Base-by-base conservation (phyloP, 1,140 invertebrate species). In the Brachionus asplanchnoidis region DNA sequence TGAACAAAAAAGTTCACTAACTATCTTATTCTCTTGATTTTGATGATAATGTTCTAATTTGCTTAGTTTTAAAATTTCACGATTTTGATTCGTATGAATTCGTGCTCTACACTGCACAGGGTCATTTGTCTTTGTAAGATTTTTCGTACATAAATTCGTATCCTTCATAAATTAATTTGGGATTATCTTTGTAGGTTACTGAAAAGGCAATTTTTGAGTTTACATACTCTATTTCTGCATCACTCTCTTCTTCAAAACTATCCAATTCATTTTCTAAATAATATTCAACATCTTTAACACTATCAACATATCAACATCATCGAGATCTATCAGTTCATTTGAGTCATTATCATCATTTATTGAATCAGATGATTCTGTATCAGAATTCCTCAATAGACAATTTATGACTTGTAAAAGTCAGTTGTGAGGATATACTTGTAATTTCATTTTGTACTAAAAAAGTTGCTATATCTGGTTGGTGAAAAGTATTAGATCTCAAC, bases 241-340 rank as follows among this genome's bases (percentile, higher is more conserved):
- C 56, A 65, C 56, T 65, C 23, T 65, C 56, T 65, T 65, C 56
- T 65, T 65, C 56, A 65, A 65, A 65, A 17, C 56, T 65, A 65
- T 65, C 56, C 56, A 65, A 65, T 65, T 65, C 56, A 65, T 65
- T 26, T 65, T 65, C 56, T 65, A 65, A 65, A 65, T 65, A 65
- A 26, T 65, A 65, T 65, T 65, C 56, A 65, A 65, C 56, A 65
- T 65, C 17, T 65, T 65, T 26, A 65, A 11, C 17, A 9, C 23
- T 20, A n/a, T 65, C 11, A 65, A 65, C 11, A 17, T 65, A 65
- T n/a, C 12, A 65, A 65, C 17, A 12, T 65, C 8, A 32, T 32
- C 28, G 28, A 32, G 28, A 32, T 53, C 17, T 20, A 53, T 2
- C 7, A 53, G 50, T 53, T 53, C 50, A 53, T 20, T 2, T 32